These are phyloP conservation scores for Drosophila borborema DNA, from an alignment of 2,888 invertebrate genomes.

Conservation along the genomic window DNA sequence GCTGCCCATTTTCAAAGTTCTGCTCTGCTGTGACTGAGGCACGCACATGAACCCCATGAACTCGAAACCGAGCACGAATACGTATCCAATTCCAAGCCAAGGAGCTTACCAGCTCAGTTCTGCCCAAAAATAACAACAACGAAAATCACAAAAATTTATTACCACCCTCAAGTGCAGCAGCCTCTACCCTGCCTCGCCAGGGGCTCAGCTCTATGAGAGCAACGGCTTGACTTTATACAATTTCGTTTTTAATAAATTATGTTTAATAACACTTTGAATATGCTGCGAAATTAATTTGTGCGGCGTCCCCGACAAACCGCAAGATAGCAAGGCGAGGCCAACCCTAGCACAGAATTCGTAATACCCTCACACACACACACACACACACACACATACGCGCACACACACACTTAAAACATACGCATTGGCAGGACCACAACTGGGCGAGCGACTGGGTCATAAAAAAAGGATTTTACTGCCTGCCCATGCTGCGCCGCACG, in stretches of 20 bases:
- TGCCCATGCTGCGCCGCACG: slow-evolving; percentile 70
- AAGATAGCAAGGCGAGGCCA: slow-evolving; percentile 39
- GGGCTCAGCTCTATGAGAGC: slow-evolving; percentile 15
- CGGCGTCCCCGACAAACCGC: slow-evolving; percentile 57
- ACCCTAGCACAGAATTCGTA: slow-evolving; percentile 40
- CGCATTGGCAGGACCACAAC: slow-evolving; percentile 31
- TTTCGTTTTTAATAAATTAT: slow-evolving; percentile 82
- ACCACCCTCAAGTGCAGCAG: slow-evolving; percentile 58
- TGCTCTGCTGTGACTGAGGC: slow-evolving; percentile 52
- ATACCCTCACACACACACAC: slow-evolving; percentile 16
- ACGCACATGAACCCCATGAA: slow-evolving; percentile 69
- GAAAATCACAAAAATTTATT: slow-evolving; percentile 74
- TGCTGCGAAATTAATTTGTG: slow-evolving; percentile 81
- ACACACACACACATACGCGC: background rate
- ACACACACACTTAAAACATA: background rate
- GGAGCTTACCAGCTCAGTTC: background rate
- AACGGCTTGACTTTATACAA: slow-evolving; percentile 70
- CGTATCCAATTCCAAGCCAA: background rate
- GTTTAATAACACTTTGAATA: slow-evolving; percentile 82
- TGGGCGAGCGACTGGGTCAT: slow-evolving; percentile 54
- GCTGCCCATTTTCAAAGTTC: slow-evolving; percentile 52
- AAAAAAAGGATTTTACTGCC: slow-evolving; percentile 80
- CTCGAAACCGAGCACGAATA: slow-evolving; percentile 10
- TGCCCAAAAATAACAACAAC: slow-evolving; percentile 20
- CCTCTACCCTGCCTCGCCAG: background rate